Evolutionary conservation across 2,797 vertebrate species (phyloP), one percentile per base, ranked within the genome.

Genomic region (Hoplostethus mediterraneus): DNA sequence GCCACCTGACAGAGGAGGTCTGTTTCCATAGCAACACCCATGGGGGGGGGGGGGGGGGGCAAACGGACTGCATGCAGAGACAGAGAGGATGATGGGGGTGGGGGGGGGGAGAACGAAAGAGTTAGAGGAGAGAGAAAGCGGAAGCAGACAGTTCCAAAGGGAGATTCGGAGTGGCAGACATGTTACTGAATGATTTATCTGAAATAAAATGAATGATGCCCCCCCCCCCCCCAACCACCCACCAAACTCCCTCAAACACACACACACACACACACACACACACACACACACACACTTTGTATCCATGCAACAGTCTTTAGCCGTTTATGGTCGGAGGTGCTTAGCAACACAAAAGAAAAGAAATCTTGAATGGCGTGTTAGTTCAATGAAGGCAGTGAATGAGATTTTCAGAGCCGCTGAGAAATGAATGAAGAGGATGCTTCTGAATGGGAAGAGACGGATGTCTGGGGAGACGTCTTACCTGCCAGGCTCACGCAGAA

Each of bases 21-120:
- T 88, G 91, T 93, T 93, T 89, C 93, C 87, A 92, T 94, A 54
- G 91, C 75, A 93, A 93, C 91, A 55, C 57, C 49, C 74, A 64
- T 12, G 42, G 63, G 66, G 72, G 52, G 13, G n/a, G 36, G 33
- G 4, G 38, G 54, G 42, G 36, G 17, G 42, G 36, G 47, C 33
- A 44, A 12, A 66, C 77, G 1, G 44, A 63, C 72, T 72, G 30
- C 54, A 76, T n/a, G 70, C 54, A 58, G 70, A 60, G 55, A 59
- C 65, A 63, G 57, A 66, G 31, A 66, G 56, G 14, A 56, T 17
- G 25, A n/a, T n/a, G n/a, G n/a, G n/a, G n/a, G n/a, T n/a, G 6
- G 58, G 68, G 67, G 17, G 11, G 70, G 38, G 30, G 44, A 47
- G 42, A 76, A 51, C 73, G 42, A 64, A 40, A 47, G 65, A 48